A percentile compares a stretch with the other conserved stretches of the same genome.
Conservation (phyloP, 1,140 invertebrate genomes). For the Drosophila rhopaloa region DNA sequence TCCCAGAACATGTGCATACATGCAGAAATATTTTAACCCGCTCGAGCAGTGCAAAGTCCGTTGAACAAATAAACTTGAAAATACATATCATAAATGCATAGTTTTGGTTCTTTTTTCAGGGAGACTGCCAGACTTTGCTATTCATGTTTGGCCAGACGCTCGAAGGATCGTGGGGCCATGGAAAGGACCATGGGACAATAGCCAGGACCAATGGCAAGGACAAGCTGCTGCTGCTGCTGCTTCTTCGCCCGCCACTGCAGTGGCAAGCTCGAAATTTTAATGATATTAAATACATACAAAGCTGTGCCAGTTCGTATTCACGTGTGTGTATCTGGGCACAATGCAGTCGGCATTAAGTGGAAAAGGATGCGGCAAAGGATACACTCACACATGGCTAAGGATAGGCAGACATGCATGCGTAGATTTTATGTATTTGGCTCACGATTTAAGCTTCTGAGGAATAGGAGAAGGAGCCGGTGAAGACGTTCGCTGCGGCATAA, state of each 20-base stretch:
- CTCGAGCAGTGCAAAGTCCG: conserved; percentile 39
- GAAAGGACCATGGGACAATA: conserved; percentile 22
- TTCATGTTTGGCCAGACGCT: conserved; percentile 57
- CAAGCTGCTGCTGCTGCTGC: conserved; percentile 53
- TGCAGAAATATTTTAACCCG: conserved; percentile 53
- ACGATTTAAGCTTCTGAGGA: conserved; percentile 61
- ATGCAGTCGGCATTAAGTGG: conserved; percentile 65
- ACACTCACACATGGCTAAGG: conserved; percentile 8
- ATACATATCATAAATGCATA: conserved; percentile 53
- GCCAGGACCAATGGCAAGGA: conserved; percentile 59
- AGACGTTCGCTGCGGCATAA: conserved; percentile 71
- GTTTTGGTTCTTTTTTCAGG: conserved; percentile 31
- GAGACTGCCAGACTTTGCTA: conserved; percentile 37
- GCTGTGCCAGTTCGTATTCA: conserved; percentile 4
- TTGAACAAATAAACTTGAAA: conserved; percentile 66
- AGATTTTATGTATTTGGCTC: conserved; percentile 78
- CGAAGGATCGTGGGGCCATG: conserved; percentile 16
- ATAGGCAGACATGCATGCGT: conserved; percentile 46
- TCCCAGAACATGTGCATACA: conserved; percentile 35
- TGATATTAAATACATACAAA: conserved; percentile 61
- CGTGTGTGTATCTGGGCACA: conserved; percentile 35
- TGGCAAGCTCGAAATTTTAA: conserved; percentile 67
- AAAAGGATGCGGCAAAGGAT: conserved; percentile 64
- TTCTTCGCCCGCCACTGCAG: conserved; percentile 46
- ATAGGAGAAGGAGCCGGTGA: conserved; percentile 13